Percentiles rank a stretch among this genome's conserved stretches.
Evolutionary conservation across 2,888 invertebrate species (phyloP).

Genomic region (Stictocephala bisonia): DNA sequence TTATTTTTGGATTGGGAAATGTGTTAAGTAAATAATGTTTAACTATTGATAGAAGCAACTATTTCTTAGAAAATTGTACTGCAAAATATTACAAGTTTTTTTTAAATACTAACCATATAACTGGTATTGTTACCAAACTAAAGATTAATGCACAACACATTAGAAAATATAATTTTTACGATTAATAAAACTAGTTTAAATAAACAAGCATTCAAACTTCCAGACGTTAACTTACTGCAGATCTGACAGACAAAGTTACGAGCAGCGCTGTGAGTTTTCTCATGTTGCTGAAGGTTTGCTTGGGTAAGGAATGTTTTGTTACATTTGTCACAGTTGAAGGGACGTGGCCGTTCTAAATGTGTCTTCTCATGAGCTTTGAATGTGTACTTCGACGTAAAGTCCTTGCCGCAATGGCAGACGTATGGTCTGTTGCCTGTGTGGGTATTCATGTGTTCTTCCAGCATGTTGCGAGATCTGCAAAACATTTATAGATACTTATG

Average conservation of each 20-base stretch:
- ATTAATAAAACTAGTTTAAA: background rate
- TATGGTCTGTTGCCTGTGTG: conserved; percentile 78
- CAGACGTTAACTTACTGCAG: conserved; percentile 74
- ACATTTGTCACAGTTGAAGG: conserved; percentile 74
- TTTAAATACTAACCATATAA: too few species aligned
- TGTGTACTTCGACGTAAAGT: conserved; percentile 84
- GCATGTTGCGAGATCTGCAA: conserved; percentile 73
- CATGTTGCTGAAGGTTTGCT: conserved; percentile 80
- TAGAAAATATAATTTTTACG: background rate
- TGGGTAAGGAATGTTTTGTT: conserved; percentile 80
- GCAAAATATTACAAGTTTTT: too few species aligned
- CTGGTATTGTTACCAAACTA: background rate
- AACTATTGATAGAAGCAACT: too few species aligned
- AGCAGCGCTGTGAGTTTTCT: conserved; percentile 77
- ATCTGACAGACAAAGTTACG: conserved; percentile 77
- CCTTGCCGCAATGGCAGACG: conserved; percentile 76
- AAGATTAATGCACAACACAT: too few species aligned
- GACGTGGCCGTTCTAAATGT: conserved; percentile 75
- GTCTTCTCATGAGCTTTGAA: conserved; percentile 81
- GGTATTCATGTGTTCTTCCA: conserved; percentile 79
- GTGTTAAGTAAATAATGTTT: too few species aligned
- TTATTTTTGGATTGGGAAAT: too few species aligned
- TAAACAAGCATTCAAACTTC: background rate
- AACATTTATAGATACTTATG: too few species aligned
- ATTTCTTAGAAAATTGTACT: too few species aligned